Evolutionary conservation across 2,113 vertebrate species (phyloP).

Genomic region (cat (Felis catus)): F.catus_Fca126_mat1.0 CM031420.1:23408501-23409000

Average conservation of each 20-base stretch:
- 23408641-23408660: neutral
- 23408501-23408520: neutral
- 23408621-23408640: neutral
- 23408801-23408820: constrained; percentile 33
- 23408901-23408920: neutral
- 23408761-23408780: constrained; percentile 40
- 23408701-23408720: neutral
- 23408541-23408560: neutral
- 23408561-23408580: neutral
- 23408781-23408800: neutral
- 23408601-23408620: neutral
- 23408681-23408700: neutral
- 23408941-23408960: constrained; percentile 25
- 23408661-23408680: neutral
- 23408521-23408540: neutral
- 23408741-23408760: constrained; percentile 36
- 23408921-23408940: constrained; percentile 48
- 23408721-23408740: neutral
- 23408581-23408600: neutral
- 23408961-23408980: neutral
- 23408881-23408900: neutral
- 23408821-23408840: neutral
- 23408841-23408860: neutral
- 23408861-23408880: constrained; percentile 25
- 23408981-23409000: constrained; percentile 29